A percentile compares a stretch with the other conserved stretches of the same genome.
Conservation (phyloP, 2,888 invertebrate species). For the Plagodis dolabraria region DNA sequence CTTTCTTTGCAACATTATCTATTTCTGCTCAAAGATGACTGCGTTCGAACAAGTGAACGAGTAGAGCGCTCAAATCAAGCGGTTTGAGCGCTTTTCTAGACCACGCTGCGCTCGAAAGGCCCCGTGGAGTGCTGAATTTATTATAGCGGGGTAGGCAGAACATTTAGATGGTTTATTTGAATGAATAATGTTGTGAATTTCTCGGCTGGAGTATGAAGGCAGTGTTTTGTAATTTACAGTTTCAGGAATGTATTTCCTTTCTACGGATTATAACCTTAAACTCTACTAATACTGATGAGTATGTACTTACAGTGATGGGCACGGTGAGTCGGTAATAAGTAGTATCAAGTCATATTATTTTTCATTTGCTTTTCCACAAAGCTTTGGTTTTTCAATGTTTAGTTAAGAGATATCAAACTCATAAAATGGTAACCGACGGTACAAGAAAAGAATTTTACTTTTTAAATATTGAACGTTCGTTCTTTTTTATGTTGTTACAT, state of each 20-base stretch:
- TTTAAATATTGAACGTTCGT: no score
- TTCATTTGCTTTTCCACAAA: no score
- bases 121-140: constrained; percentile 35
- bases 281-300: no score
- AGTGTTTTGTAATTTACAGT: constrained; percentile 29
- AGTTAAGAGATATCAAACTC: no score
- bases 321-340: no score
- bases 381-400: no score
- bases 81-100: constrained; percentile 31
- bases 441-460: no score
- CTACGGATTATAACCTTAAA: no score
- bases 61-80: constrained; percentile 6
- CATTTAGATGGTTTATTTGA: constrained; percentile 36
- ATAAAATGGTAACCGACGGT: no score
- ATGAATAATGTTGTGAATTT: constrained; percentile 34
- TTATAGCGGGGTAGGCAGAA: constrained; percentile 34
- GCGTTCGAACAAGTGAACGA: constrained; percentile 29
- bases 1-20: constrained; percentile 35
- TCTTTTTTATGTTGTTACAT: no score
- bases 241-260: neutral
- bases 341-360: no score
- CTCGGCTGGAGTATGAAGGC: constrained; percentile 21
- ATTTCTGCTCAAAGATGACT: constrained; percentile 23
- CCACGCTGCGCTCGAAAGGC: constrained; percentile 21
- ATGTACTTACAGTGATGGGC: no score